These are phyloP conservation scores for Ctenomys sociabilis DNA, from an alignment of 2,113 vertebrate species.

Conservation along the genomic window DNA sequence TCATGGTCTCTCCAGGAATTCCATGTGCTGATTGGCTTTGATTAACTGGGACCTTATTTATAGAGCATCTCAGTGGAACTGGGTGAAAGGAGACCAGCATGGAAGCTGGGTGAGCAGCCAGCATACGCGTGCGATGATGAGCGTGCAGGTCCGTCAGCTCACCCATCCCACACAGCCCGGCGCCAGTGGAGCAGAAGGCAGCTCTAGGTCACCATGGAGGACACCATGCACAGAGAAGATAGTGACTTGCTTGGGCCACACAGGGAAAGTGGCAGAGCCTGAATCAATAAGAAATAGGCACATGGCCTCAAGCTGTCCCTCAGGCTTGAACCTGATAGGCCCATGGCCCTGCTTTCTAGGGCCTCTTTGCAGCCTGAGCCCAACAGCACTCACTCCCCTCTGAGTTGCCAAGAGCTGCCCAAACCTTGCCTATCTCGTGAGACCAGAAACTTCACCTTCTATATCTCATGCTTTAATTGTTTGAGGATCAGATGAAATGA, in stretches of 20 bases:
- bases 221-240: neutral
- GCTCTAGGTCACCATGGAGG: neutral
- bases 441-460: neutral
- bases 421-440: neutral
- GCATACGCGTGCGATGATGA: rapidly evolving
- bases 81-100: neutral
- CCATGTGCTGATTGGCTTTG: neutral
- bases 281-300: neutral
- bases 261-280: neutral
- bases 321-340: neutral
- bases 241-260: neutral
- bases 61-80: neutral
- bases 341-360: rapidly evolving
- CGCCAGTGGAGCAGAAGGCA: neutral
- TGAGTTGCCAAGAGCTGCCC: neutral
- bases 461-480: neutral
- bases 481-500: neutral
- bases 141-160: neutral
- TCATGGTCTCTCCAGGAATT: neutral
- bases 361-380: rapidly evolving
- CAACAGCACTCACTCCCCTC: rapidly evolving
- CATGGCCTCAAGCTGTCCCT: neutral
- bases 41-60: too few species aligned
- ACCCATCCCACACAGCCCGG: neutral
- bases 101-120: too few species aligned